A percentile compares a stretch with the other conserved stretches of the same genome.
These are phyloP conservation scores for Penaeus japonicus DNA, from an alignment of 1,140 invertebrate species.

Conservation along the genomic window DNA sequence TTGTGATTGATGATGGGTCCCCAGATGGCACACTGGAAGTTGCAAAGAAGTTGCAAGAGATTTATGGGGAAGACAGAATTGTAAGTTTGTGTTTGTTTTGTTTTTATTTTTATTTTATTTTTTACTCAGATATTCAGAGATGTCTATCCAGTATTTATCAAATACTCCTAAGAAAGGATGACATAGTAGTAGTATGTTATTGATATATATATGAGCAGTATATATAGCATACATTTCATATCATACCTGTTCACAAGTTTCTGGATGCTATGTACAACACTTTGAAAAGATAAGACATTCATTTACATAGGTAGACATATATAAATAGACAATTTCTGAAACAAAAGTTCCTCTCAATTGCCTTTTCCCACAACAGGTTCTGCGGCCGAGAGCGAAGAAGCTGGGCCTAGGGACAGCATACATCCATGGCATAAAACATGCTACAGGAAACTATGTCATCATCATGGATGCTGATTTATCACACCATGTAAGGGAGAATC, in stretches of 20 bases:
- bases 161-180: too few species aligned
- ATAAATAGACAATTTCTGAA: too few species aligned
- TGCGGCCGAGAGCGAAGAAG: constrained; percentile 91
- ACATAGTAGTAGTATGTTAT: too few species aligned
- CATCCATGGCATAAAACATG: constrained; percentile 96
- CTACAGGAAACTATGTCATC: constrained; percentile 95
- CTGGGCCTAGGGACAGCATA: constrained; percentile 97
- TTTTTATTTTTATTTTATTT: too few species aligned
- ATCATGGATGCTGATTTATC: constrained; percentile 99
- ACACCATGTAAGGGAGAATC: constrained; percentile 32
- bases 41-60: constrained; percentile 87
- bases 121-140: too few species aligned
- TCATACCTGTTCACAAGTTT: too few species aligned
- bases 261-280: neutral
- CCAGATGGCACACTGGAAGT: constrained; percentile 97
- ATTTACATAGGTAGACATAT: too few species aligned
- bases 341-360: too few species aligned
- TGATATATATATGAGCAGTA: too few species aligned
- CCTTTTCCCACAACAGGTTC: constrained; percentile 62
- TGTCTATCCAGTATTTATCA: neutral
- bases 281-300: too few species aligned
- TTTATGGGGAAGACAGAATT: constrained; percentile 93
- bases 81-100: constrained; percentile 52
- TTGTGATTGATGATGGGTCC: constrained; percentile 98
- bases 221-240: too few species aligned